A percentile compares a stretch with the other conserved stretches of the same genome.
phyloP scores from a whole-genome alignment of 2,797 vertebrate genomes.

The Coilia nasus region DNA sequence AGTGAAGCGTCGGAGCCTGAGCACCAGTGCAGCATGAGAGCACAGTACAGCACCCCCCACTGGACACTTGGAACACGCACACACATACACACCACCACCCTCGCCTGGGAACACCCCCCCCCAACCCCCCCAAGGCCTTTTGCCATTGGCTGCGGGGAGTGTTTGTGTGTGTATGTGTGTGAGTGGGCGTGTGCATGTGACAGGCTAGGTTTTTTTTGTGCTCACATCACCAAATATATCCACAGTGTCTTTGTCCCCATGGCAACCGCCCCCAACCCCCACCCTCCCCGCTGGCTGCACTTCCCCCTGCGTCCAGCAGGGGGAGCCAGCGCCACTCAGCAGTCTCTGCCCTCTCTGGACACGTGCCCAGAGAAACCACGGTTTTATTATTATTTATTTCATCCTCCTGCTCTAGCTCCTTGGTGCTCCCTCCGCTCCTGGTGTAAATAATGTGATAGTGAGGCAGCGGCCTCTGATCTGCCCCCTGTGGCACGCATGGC shows the following conservation, averaged over 20 bases:
- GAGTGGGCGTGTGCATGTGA: neutral
- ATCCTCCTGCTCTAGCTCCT: slow-evolving; percentile 60
- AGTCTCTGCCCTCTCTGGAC: slow-evolving; percentile 60
- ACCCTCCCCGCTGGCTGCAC: slow-evolving; percentile 30
- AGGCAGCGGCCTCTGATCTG: too few relatives aligned
- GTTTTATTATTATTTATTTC: too few relatives aligned
- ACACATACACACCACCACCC: neutral
- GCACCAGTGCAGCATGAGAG: too few relatives aligned
- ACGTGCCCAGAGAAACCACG: too few relatives aligned
- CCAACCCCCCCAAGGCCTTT: too few relatives aligned
- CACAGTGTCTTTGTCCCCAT: neutral
- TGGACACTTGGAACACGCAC: neutral
- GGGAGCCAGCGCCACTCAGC: slow-evolving; percentile 64
- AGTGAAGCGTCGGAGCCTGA: too few relatives aligned
- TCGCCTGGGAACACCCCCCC: too few relatives aligned
- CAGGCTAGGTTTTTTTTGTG: neutral
- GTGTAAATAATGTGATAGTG: too few relatives aligned
- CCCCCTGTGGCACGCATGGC: too few relatives aligned
- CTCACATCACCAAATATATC: neutral
- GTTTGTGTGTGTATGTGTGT: neutral
- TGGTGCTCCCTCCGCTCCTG: neutral
- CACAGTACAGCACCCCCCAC: neutral
- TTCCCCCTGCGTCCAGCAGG: slow-evolving; percentile 23
- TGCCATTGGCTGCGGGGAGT: neutral
- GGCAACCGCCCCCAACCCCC: neutral